phyloP scores from a whole-genome alignment of 2,797 vertebrate species.

The Eulemur coronatus region DNA sequence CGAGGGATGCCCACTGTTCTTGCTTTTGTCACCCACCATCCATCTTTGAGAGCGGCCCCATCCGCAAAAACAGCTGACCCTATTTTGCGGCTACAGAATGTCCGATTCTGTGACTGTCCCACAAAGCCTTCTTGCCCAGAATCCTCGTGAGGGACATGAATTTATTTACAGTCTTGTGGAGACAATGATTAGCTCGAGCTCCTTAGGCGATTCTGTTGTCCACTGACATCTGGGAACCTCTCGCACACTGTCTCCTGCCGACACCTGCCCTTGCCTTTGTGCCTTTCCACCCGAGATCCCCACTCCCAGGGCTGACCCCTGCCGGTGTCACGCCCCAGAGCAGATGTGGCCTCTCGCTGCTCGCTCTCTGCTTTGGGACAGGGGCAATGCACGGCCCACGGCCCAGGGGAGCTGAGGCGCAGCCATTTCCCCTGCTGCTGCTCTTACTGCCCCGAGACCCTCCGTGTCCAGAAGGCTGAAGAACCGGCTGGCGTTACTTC shows the following conservation, averaged over 20 bases:
- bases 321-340: accelerated
- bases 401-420: not conserved
- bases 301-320: not conserved
- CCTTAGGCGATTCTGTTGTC: not conserved
- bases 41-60: not conserved
- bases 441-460: not conserved
- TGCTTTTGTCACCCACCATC: not conserved
- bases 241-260: not conserved
- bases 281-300: not conserved
- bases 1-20: accelerated
- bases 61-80: not conserved
- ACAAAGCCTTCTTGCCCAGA: not conserved
- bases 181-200: accelerated
- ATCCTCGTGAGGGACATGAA: not conserved
- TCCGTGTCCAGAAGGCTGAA: not conserved
- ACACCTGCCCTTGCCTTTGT: not conserved
- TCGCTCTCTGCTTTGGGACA: not conserved
- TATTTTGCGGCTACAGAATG: too few relatives aligned
- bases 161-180: not conserved
- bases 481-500: accelerated
- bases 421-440: accelerated
- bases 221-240: not conserved
- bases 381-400: accelerated
- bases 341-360: accelerated
- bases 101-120: accelerated